Conservation (phyloP, 2,113 vertebrate genomes). For the Rhadina sibilatrix region DNA sequence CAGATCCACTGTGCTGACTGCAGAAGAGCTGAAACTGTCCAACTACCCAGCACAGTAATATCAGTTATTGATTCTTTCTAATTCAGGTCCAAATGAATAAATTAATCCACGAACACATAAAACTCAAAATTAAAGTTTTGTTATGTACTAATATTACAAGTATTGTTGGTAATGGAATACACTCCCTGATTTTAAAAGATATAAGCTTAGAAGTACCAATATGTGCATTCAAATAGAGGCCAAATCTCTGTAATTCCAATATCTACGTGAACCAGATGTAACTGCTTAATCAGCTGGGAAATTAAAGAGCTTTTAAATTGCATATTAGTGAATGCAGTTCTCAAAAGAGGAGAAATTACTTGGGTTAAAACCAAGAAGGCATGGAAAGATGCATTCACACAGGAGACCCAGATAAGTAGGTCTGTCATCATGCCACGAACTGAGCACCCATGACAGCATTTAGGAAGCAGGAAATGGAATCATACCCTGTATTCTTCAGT, state of each 20-base stretch:
- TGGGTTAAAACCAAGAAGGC: neutral
- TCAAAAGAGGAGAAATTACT: neutral
- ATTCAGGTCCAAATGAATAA: neutral
- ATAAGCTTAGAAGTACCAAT: neutral
- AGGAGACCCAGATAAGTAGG: neutral
- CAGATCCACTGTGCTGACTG: slow-evolving; percentile 91
- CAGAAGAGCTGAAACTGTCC: slow-evolving; percentile 81
- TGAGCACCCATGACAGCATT: neutral
- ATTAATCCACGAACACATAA: neutral
- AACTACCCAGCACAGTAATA: slow-evolving; percentile 37
- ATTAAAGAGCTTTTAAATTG: neutral
- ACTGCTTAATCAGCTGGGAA: slow-evolving; percentile 18
- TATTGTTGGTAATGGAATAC: neutral
- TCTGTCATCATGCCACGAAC: neutral
- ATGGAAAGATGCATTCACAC: neutral
- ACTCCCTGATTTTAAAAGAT: neutral
- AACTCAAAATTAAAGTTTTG: neutral
- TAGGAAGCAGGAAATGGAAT: neutral
- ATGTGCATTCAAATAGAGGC: slow-evolving; percentile 15
- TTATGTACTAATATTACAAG: neutral
- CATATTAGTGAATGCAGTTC: neutral
- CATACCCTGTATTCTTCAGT: neutral
- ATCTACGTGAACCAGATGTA: neutral
- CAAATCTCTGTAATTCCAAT: neutral
- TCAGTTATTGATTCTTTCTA: neutral